Percentiles rank a stretch among this genome's conserved stretches.
These are phyloP conservation scores for Pongo abelii DNA, from an alignment of 2,113 vertebrate genomes.

Conservation along the genomic window DNA sequence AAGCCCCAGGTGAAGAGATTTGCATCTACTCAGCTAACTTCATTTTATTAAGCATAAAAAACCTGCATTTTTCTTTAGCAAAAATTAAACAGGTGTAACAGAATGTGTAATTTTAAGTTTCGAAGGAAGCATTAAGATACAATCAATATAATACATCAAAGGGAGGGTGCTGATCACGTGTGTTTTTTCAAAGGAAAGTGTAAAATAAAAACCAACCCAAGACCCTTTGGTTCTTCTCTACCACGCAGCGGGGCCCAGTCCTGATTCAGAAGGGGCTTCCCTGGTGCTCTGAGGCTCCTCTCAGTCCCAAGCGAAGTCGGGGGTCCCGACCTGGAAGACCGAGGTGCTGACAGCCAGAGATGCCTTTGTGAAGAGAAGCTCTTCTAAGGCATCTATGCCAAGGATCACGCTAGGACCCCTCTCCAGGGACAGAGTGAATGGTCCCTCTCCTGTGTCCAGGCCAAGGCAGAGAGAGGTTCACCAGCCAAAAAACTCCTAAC, in stretches of 20 bases:
- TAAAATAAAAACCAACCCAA: not conserved
- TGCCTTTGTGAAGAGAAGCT: not conserved
- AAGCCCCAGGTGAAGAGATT: not conserved
- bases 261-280: not conserved
- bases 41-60: not conserved
- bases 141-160: not conserved
- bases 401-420: not conserved
- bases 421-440: not conserved
- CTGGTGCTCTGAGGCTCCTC: not conserved
- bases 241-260: rapidly evolving
- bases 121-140: not conserved
- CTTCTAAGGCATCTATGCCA: not conserved
- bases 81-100: not conserved
- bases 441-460: not conserved
- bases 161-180: not conserved
- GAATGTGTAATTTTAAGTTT: not conserved
- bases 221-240: not conserved
- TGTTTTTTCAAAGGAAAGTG: not conserved
- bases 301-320: too few relatives aligned
- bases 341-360: not conserved
- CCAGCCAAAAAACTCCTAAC: not conserved
- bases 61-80: not conserved
- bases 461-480: not conserved
- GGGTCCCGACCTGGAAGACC: not conserved
- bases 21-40: not conserved